Evolutionary conservation across 1,140 invertebrate species (phyloP), one percentile per base, ranked within the genome.

Genomic region (Zaprionus nigranus): DNA sequence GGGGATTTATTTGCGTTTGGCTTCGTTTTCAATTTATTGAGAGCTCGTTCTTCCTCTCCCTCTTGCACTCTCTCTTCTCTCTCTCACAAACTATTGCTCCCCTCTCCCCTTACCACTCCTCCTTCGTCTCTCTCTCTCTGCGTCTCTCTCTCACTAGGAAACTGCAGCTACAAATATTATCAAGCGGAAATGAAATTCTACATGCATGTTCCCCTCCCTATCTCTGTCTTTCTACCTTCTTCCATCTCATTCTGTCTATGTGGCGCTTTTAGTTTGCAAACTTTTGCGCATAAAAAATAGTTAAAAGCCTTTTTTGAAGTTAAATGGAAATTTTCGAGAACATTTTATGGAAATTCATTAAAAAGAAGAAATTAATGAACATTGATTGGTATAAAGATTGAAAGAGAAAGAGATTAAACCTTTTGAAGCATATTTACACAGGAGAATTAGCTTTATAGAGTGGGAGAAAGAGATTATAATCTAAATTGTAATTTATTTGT

Each of bases 111-210:
- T 28, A 28, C 6, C 28, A 7, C 20, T 5, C 2, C 26, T 11
- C 30, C 9, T 34, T 13, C 15, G n/a, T 17, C 51, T 54, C 22
- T 13, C n/a, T 4, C 28, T 30, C 28, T 30, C 28, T 34, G 12
- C 5, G 26, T 28, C 51, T 46, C 30, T 3, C 53, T 13, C 24
- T 62, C n/a, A 15, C 3, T n/a, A 9, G 15, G 17, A 28, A 61
- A 84, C 62, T 84, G 81, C 81, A 84, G 58, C 60, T 61, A 68
- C n/a, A 74, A 53, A 74, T 75, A 40, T 75, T 43, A 57, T 60
- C 51, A 62, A 82, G 40, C 82, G 65, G 60, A 61, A 75, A 81
- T 78, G 66, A 65, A 86, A 69, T 51, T 51, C 9, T 13, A 51
- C 46, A 78, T 84, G 65, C 75, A 82, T 49, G 81, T 83, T 34